phyloP scores from a whole-genome alignment of 1,140 invertebrate genomes.

The Xylocopa sonorina region DNA sequence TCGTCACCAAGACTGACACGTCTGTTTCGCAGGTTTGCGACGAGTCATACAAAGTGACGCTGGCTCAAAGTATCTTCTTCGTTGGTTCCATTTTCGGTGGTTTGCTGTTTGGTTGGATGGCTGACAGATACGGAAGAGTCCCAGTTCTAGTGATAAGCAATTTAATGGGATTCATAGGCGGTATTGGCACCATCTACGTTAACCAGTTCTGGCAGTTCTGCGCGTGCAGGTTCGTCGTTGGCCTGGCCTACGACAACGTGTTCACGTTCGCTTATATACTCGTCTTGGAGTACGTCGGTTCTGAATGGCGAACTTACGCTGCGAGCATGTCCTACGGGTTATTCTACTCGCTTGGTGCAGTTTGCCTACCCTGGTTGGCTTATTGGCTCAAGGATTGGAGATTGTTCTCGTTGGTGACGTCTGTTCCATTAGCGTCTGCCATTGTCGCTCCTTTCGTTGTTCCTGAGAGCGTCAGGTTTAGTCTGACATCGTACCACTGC shows the following conservation, averaged over 20 bases:
- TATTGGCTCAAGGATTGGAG: conserved; percentile 82
- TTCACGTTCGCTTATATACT: conserved; percentile 83
- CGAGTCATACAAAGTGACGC: conserved; percentile 70
- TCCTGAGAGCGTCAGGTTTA: conserved; percentile 79
- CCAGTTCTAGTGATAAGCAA: conserved; percentile 83
- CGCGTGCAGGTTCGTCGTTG: conserved; percentile 82
- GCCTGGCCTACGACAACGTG: conserved; percentile 83
- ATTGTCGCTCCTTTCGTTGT: conserved; percentile 72
- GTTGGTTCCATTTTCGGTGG: conserved; percentile 83
- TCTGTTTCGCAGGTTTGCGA: conserved; percentile 77
- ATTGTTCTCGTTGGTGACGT: conserved; percentile 76
- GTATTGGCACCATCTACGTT: conserved; percentile 79
- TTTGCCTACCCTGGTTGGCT: conserved; percentile 81
- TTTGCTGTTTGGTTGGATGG: conserved; percentile 82
- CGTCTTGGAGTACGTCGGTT: conserved; percentile 81
- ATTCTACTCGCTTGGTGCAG: conserved; percentile 82
- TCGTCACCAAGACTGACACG: no score
- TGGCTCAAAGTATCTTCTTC: conserved; percentile 81
- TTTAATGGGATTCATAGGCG: conserved; percentile 80
- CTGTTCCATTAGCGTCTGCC: conserved; percentile 73
- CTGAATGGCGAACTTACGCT: conserved; percentile 80
- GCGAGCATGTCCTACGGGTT: conserved; percentile 83
- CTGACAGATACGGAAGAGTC: conserved; percentile 83
- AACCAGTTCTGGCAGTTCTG: conserved; percentile 81
- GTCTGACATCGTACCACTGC: not conserved